Conservation (phyloP, 2,113 vertebrate genomes). For the Guaruba guarouba region DNA sequence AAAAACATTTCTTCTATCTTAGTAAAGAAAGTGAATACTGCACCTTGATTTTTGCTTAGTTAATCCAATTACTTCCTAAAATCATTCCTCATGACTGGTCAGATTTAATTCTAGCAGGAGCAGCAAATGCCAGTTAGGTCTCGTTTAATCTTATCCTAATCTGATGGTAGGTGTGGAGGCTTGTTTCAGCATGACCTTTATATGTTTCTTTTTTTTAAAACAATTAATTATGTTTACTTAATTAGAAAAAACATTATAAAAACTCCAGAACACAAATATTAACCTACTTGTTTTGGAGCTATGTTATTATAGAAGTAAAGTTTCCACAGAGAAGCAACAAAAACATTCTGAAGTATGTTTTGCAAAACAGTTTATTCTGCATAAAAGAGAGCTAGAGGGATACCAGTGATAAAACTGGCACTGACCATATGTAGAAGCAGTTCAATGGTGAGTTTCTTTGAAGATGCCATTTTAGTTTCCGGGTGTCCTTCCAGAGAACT, state of each 20-base stretch:
- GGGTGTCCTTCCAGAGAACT: not conserved
- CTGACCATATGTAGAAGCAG: not conserved
- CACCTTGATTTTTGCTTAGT: not conserved
- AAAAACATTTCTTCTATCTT: not conserved
- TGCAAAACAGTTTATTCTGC: not conserved
- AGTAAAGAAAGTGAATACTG: not conserved
- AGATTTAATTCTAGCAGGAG: not conserved
- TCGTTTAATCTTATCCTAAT: not conserved
- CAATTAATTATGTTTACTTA: not conserved
- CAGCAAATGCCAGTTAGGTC: not conserved
- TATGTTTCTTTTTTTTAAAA: not conserved
- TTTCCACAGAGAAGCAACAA: not conserved
- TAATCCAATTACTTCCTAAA: constrained; percentile 19
- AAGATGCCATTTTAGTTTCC: not conserved
- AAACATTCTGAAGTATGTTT: not conserved
- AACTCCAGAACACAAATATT: not conserved
- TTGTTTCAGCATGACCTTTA: not conserved
- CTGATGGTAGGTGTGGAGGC: not conserved
- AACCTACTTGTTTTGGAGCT: not conserved
- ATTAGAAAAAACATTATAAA: not conserved
- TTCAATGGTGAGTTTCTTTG: not conserved
- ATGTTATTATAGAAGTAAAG: not conserved
- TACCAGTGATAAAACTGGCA: not conserved
- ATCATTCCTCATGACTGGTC: not conserved
- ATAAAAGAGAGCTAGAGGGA: not conserved